phyloP scores from a whole-genome alignment of 2,113 vertebrate species.

The Phalacrocorax pelagicus region DNA sequence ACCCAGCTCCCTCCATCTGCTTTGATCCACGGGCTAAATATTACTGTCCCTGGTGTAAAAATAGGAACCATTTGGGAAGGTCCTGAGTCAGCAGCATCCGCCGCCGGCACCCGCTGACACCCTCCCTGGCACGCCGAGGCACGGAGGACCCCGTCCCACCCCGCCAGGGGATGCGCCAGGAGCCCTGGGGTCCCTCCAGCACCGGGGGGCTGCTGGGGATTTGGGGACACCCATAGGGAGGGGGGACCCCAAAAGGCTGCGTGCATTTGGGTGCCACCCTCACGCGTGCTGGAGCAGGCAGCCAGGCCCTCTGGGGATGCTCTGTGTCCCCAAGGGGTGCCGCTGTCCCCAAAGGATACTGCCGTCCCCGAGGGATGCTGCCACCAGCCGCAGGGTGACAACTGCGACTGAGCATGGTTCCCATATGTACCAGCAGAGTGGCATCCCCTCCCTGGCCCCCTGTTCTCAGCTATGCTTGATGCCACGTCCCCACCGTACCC shows the following conservation, averaged over 20 bases:
- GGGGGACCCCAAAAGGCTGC: background rate
- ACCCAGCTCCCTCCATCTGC: constrained; percentile 46
- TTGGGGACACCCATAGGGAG: background rate
- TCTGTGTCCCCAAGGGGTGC: background rate
- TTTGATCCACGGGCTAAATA: constrained; percentile 58
- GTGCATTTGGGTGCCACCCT: background rate
- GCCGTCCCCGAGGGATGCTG: background rate
- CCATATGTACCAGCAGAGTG: fast-evolving
- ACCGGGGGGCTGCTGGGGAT: background rate
- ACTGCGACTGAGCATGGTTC: fast-evolving
- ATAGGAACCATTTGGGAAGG: constrained; percentile 49
- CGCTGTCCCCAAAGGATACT: background rate
- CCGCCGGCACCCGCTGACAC: background rate
- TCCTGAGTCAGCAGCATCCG: constrained; percentile 62
- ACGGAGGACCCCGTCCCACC: background rate
- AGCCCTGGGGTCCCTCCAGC: background rate
- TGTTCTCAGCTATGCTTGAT: fast-evolving
- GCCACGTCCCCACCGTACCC: background rate
- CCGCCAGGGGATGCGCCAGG: background rate
- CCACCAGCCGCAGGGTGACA: background rate
- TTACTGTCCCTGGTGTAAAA: constrained; percentile 11
- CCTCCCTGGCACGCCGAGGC: background rate
- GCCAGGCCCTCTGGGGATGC: background rate
- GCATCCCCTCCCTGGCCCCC: background rate
- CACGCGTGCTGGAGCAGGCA: background rate